Conservation (phyloP, 2,797 vertebrate genomes). For the Heliangelus exortis region DNA sequence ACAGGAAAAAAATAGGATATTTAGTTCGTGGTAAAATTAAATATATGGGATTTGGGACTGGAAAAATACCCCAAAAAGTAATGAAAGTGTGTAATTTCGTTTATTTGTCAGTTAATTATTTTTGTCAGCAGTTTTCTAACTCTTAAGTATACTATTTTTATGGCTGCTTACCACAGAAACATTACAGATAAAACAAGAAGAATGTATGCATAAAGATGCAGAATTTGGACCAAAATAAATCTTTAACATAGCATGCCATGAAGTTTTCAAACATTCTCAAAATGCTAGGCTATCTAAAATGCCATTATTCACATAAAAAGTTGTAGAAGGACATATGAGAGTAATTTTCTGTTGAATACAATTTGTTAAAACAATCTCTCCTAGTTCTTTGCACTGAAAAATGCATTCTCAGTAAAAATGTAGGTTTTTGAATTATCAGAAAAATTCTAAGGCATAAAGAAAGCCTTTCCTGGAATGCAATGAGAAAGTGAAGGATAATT, state of each 20-base stretch:
- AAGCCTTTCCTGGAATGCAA: neutral
- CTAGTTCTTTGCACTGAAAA: neutral
- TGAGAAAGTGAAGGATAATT: neutral
- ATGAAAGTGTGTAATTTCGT: neutral
- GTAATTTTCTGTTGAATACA: neutral
- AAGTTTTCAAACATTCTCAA: neutral
- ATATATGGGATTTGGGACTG: constrained; percentile 69
- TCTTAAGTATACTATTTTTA: neutral
- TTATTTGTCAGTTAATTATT: neutral
- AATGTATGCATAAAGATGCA: neutral
- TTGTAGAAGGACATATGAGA: neutral
- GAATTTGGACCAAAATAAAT: neutral
- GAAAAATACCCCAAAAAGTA: constrained; percentile 75
- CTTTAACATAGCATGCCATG: neutral
- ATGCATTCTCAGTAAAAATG: neutral
- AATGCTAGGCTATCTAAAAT: neutral
- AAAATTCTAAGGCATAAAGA: neutral
- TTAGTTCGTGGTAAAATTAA: constrained; percentile 77
- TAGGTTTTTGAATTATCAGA: neutral
- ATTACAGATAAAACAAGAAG: neutral
- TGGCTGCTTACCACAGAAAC: neutral
- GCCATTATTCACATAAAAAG: neutral
- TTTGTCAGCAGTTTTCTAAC: neutral
- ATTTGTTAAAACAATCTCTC: neutral
- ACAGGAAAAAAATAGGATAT: constrained; percentile 82